Evolutionary conservation across 2,888 invertebrate species (phyloP).

Genomic region (Octonoba sinensis): DNA sequence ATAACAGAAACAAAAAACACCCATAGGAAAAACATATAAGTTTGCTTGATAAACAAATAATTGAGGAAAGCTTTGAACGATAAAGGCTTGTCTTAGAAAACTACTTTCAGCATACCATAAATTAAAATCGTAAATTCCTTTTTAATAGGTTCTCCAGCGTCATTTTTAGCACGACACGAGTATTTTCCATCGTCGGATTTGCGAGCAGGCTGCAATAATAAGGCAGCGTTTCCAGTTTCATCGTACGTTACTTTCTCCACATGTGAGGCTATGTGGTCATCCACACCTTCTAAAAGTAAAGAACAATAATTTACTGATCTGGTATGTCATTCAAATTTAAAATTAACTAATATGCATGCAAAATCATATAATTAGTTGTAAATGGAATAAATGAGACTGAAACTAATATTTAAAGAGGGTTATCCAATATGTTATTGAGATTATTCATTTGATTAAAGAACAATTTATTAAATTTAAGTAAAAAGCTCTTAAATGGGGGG

Average conservation of each 20-base stretch:
- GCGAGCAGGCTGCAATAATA: constrained; percentile 6
- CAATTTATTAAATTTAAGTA: too few species aligned
- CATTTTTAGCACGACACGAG: constrained; percentile 27
- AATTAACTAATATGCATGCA: too few species aligned
- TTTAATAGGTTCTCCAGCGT: constrained; percentile 1
- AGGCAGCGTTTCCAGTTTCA: not conserved
- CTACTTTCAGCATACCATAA: constrained; percentile 9
- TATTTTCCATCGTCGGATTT: constrained; percentile 35
- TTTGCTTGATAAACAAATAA: too few species aligned
- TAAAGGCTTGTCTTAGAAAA: not conserved
- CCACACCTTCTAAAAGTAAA: not conserved
- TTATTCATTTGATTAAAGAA: too few species aligned
- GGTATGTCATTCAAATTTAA: too few species aligned
- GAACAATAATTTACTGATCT: not conserved
- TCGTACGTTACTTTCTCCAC: not conserved
- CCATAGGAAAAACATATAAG: too few species aligned
- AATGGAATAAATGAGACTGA: too few species aligned
- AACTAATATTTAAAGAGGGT: too few species aligned
- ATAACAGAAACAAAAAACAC: not conserved
- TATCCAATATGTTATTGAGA: too few species aligned
- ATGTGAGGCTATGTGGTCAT: not conserved
- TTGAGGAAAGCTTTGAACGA: too few species aligned
- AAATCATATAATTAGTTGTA: too few species aligned
- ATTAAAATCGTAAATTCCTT: constrained; percentile 16
- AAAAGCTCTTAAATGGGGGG: too few species aligned